These are phyloP conservation scores for Stenodema calcarata DNA, from an alignment of 2,888 invertebrate genomes.

Conservation along the genomic window DNA sequence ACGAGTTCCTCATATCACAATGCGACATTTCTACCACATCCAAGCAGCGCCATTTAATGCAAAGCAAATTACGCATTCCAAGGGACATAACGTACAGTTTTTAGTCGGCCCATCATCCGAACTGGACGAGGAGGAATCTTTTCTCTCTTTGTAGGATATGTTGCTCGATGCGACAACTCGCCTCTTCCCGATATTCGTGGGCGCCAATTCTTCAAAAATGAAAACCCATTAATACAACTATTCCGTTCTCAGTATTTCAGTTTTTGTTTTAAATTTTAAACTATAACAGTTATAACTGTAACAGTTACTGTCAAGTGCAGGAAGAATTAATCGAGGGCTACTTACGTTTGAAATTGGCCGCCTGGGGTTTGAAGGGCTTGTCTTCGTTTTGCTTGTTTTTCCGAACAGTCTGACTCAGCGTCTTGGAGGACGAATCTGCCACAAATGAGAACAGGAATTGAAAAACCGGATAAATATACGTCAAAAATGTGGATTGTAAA, in stretches of 20 bases:
- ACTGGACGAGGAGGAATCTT: constrained; percentile 33
- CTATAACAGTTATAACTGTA: no score
- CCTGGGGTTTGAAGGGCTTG: not conserved
- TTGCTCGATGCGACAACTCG: constrained; percentile 13
- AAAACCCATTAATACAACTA: not conserved
- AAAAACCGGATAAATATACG: no score
- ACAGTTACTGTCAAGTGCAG: no score
- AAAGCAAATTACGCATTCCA: not conserved
- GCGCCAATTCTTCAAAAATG: not conserved
- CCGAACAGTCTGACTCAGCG: not conserved
- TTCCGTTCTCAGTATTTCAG: not conserved
- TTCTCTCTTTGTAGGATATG: constrained; percentile 31
- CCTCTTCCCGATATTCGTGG: constrained; percentile 10
- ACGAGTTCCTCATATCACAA: no score
- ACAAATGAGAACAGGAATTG: not conserved
- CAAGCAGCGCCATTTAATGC: not conserved
- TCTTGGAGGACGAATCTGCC: not conserved
- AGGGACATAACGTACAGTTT: constrained; percentile 28
- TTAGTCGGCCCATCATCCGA: constrained; percentile 38
- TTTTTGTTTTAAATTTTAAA: no score
- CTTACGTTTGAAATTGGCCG: not conserved
- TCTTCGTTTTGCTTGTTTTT: not conserved
- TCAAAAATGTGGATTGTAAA: no score
- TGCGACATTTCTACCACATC: not conserved
- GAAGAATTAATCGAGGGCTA: no score